phyloP scores from a whole-genome alignment of 2,797 vertebrate species.

The Spondyliosoma cantharus region DNA sequence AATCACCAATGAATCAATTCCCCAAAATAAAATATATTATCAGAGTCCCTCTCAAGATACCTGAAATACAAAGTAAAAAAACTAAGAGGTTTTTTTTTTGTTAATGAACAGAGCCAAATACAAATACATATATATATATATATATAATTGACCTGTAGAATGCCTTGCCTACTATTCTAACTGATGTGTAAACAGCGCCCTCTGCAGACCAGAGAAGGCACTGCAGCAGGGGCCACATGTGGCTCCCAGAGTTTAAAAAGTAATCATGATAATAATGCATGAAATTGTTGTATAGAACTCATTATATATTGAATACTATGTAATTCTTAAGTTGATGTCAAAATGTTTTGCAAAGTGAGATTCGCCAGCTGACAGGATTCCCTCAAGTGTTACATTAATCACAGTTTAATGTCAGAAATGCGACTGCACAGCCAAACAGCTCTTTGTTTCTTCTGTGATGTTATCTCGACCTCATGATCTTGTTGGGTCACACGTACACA shows the following conservation, averaged over 20 bases:
- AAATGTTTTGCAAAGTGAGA: conserved; percentile 46
- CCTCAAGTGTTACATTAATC: conserved; percentile 16
- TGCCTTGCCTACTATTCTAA: conserved; percentile 51
- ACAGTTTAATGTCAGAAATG: conserved; percentile 5
- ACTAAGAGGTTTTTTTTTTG: conserved; percentile 16
- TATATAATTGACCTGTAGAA: conserved; percentile 51
- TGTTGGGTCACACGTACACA: background rate
- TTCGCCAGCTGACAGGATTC: conserved; percentile 22
- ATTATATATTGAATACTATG: conserved; percentile 67
- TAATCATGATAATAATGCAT: conserved; percentile 68
- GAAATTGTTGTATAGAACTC: conserved; percentile 59
- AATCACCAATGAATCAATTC: conserved; percentile 37
- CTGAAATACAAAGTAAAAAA: conserved; percentile 29
- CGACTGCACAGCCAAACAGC: background rate
- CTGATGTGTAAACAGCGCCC: conserved; percentile 40
- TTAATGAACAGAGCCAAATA: conserved; percentile 57
- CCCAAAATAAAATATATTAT: conserved; percentile 41
- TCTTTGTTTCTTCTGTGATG: conserved; percentile 10
- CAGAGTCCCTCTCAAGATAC: conserved; percentile 29
- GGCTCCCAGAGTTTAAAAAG: conserved; percentile 36
- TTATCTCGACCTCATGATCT: conserved; percentile 24
- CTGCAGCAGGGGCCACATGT: conserved; percentile 23
- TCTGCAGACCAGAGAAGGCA: conserved; percentile 48
- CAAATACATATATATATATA: conserved; percentile 23
- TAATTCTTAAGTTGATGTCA: conserved; percentile 56